Evolutionary conservation across 2,888 invertebrate species (phyloP).

Genomic region (Amiota minor): DNA sequence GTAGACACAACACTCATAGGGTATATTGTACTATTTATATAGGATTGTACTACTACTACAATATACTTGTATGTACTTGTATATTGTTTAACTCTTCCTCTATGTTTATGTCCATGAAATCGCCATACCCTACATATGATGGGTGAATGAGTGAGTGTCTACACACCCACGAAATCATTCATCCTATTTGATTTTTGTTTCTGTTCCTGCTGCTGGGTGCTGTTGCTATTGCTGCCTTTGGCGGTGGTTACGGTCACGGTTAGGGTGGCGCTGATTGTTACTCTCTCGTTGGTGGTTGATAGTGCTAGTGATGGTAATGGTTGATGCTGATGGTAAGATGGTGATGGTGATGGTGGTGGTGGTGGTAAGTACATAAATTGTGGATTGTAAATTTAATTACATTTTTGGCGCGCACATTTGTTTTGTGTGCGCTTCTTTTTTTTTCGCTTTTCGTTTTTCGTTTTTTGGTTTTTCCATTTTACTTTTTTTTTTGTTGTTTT

Average conservation of each 20-base stretch:
- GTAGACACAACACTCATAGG: not conserved
- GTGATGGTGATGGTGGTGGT: not conserved
- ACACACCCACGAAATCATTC: not conserved
- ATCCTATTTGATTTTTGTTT: not conserved
- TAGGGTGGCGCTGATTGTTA: not conserved
- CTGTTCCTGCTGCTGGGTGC: not conserved
- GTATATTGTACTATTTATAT: too few species aligned
- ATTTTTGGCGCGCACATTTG: slow-evolving; percentile 27
- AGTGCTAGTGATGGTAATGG: not conserved
- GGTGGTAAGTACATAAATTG: slow-evolving; percentile 25
- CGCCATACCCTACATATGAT: not conserved
- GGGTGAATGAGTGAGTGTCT: not conserved
- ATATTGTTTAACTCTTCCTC: too few species aligned
- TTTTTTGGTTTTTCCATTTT: not conserved
- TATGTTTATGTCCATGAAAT: not conserved
- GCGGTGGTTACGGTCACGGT: not conserved
- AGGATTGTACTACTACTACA: too few species aligned
- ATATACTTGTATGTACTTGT: too few species aligned
- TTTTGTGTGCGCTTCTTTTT: not conserved
- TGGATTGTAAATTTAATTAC: slow-evolving; percentile 29
- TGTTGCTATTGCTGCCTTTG: not conserved
- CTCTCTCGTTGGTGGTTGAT: not conserved
- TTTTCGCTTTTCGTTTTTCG: not conserved
- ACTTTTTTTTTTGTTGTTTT: not conserved
- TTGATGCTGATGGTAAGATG: not conserved